Base-by-base conservation (phyloP, 2,113 vertebrate species). In the Corynorhinus townsendii region DNA sequence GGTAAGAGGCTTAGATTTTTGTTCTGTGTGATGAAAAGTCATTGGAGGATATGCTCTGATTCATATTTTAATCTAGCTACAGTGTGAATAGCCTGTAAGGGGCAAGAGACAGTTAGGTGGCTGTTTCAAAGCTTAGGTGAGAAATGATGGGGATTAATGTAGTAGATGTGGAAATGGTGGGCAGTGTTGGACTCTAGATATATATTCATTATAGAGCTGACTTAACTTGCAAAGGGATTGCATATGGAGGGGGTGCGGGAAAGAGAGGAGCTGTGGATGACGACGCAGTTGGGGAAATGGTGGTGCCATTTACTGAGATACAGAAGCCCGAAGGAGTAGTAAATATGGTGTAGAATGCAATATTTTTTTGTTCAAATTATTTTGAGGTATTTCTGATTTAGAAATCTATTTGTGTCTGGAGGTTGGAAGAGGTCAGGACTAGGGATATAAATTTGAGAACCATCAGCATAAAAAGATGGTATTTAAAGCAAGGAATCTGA, bases 351-450 rank as follows among this genome's bases (percentile, higher is more conserved):
- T 28, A 80, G 19, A 45, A 40, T 35, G 71, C 75, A 68, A 2
- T 40, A 33, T 72, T 64, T 75, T 72, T 43, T 68, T 16, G 5
- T 85, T n/a, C 69, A 80, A 93, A 89, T 68, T 81, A 72, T 19
- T 88, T 92, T 26, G 52, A 75, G 66, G 28, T 90, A 38, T 83
- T 94, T 95, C 33, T 64, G 45, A 86, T 80, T 90, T 90, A 93
- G 56, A 91, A 79, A 54, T 90, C 38, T 88, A 68, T 71, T 89
- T 56, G n/a, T 43, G 5, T 30, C 56, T 95, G 77, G 15, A 52
- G 11, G 30, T 84, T 94, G 24, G 30, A 90, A 88, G 90, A 66
- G 30, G 38, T 90, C 30, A 75, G 47, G 62, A 35, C n/a, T 92
- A 28, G 40, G 68, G 45, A 28, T 45, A 47, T 12, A 84, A 62